A percentile compares a stretch with the other conserved stretches of the same genome.
Conservation (phyloP, 1,140 invertebrate genomes). For the Maniola jurtina region DNA sequence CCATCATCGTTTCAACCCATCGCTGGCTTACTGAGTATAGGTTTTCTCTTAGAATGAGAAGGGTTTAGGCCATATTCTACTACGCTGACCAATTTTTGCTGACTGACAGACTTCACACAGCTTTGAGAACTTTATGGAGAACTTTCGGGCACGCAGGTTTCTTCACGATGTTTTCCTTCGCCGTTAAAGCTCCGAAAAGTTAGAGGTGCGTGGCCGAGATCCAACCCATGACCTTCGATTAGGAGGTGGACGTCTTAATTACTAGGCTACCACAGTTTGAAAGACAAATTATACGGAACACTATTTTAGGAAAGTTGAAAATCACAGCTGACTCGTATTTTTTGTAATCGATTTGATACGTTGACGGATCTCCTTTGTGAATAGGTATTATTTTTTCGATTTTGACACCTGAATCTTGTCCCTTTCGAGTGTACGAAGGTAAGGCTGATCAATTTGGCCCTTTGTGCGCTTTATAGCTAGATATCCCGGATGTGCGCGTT, state of each 20-base stretch:
- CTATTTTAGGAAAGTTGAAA: not conserved
- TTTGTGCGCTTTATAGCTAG: slow-evolving; percentile 37
- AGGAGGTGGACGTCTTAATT: not conserved
- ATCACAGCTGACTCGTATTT: not conserved
- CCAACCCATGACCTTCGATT: too few species aligned
- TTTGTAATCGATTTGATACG: slow-evolving; percentile 55
- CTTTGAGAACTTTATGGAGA: too few species aligned
- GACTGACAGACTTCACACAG: too few species aligned
- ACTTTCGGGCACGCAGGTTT: too few species aligned
- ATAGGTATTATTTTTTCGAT: slow-evolving; percentile 56
- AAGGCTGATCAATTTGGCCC: slow-evolving; percentile 58
- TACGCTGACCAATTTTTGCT: too few species aligned
- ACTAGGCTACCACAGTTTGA: not conserved
- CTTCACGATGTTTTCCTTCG: too few species aligned
- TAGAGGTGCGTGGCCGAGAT: too few species aligned
- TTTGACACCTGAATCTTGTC: slow-evolving; percentile 70
- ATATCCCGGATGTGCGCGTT: slow-evolving; percentile 47
- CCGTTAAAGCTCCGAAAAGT: too few species aligned
- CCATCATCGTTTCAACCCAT: too few species aligned
- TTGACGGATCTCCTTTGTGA: slow-evolving; percentile 58
- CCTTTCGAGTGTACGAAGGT: slow-evolving; percentile 45
- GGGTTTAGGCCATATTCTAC: too few species aligned
- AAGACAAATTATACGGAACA: not conserved
- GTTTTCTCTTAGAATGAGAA: too few species aligned
- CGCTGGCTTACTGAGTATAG: too few species aligned